Conservation (phyloP, 2,797 vertebrate species). For the Cyclopterus lumpus region DNA sequence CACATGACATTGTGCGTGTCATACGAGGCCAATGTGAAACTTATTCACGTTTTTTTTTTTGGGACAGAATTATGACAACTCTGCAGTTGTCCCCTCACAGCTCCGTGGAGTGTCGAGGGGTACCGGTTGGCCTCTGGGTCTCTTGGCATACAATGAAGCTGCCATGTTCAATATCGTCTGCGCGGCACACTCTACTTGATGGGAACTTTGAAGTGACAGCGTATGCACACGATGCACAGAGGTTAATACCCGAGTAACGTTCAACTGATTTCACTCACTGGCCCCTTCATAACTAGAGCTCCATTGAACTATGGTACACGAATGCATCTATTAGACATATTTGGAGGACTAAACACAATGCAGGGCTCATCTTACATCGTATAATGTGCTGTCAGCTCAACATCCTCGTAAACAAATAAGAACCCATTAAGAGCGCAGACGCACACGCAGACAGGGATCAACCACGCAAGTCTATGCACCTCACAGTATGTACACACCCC, state of each 20-base stretch:
- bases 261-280: not conserved
- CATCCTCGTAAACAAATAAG: not conserved
- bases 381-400: not conserved
- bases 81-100: no score
- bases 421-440: slow-evolving; percentile 17
- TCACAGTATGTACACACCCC: slow-evolving; percentile 47
- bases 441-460: slow-evolving; percentile 1
- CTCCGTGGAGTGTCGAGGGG: no score
- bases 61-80: no score
- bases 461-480: slow-evolving; percentile 21
- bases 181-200: not conserved
- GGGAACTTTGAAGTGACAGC: slow-evolving; percentile 9
- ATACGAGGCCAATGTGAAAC: not conserved
- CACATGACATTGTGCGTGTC: not conserved
- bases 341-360: not conserved
- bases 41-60: no score
- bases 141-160: not conserved
- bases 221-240: not conserved
- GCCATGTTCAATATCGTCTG: not conserved
- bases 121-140: not conserved
- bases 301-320: not conserved
- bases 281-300: not conserved
- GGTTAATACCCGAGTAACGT: not conserved
- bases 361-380: not conserved
- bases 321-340: not conserved